A percentile compares a stretch with the other conserved stretches of the same genome.
These are phyloP conservation scores for Bagarius yarrelli DNA, from an alignment of 2,113 vertebrate species.

Conservation along the genomic window DNA sequence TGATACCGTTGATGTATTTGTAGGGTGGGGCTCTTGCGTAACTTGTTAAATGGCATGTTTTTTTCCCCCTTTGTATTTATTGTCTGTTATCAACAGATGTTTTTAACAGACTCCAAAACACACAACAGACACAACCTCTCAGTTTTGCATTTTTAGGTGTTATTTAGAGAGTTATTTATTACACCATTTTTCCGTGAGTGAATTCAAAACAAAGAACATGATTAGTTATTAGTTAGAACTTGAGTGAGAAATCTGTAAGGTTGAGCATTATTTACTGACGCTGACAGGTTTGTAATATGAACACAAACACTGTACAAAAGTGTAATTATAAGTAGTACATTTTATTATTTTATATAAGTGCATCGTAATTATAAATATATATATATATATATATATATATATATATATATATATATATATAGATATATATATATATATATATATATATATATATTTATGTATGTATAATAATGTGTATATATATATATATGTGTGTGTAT, in stretches of 20 bases:
- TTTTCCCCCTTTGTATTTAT: not conserved
- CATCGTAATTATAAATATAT: too few relatives aligned
- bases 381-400: too few relatives aligned
- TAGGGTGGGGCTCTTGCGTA: conserved; percentile 6
- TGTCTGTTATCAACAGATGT: not conserved
- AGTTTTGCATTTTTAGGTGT: not conserved
- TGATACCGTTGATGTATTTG: not conserved
- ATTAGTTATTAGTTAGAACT: not conserved
- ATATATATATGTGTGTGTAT: too few relatives aligned
- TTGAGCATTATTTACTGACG: not conserved
- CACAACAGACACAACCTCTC: not conserved
- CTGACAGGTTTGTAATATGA: not conserved
- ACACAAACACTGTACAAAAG: not conserved
- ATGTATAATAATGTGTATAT: too few relatives aligned
- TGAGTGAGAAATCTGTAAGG: not conserved
- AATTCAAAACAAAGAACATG: not conserved
- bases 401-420: too few relatives aligned
- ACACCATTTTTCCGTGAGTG: not conserved
- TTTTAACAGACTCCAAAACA: not conserved
- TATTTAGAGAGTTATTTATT: not conserved
- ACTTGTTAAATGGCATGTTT: not conserved
- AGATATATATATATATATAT: too few relatives aligned
- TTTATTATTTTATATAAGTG: not conserved
- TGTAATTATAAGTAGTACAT: not conserved
- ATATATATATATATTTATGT: too few relatives aligned